phyloP scores from a whole-genome alignment of 92 coral and sea anemone genomes.

The Paramuricea clavata region DNA sequence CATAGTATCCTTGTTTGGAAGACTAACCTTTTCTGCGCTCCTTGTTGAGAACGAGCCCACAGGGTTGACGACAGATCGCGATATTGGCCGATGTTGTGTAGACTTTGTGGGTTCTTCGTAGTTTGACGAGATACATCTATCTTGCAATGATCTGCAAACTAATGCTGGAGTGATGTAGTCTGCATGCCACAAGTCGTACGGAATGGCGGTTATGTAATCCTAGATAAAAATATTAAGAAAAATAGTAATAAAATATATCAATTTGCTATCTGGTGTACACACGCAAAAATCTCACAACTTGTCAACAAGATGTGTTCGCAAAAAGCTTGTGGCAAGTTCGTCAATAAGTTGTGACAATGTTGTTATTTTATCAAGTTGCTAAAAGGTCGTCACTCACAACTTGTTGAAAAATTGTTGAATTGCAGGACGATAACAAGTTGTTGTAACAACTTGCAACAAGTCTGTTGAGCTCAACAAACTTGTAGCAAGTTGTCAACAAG shows the following conservation, averaged over 20 bases:
- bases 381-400: too few species aligned
- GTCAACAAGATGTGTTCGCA: too few species aligned
- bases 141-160: slow-evolving; percentile 74
- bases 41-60: background rate
- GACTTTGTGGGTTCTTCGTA: slow-evolving; percentile 65
- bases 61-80: background rate
- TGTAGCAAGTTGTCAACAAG: too few species aligned
- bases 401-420: too few species aligned
- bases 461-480: too few species aligned
- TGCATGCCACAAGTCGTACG: slow-evolving; percentile 76
- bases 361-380: too few species aligned
- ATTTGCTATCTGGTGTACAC: too few species aligned
- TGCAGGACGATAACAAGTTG: too few species aligned
- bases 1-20: background rate
- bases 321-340: too few species aligned
- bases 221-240: slow-evolving; percentile 12
- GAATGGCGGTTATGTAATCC: slow-evolving; percentile 85
- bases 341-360: too few species aligned
- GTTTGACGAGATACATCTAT: slow-evolving; percentile 69
- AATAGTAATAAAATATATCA: background rate
- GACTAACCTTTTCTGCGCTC: background rate
- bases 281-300: too few species aligned
- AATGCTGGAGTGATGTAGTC: slow-evolving; percentile 82
- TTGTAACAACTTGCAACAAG: too few species aligned
- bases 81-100: slow-evolving; percentile 14